Percentiles rank a stretch among this genome's conserved stretches.
Conservation (phyloP, 2,797 vertebrate genomes). For the Mus minutoides region DNA sequence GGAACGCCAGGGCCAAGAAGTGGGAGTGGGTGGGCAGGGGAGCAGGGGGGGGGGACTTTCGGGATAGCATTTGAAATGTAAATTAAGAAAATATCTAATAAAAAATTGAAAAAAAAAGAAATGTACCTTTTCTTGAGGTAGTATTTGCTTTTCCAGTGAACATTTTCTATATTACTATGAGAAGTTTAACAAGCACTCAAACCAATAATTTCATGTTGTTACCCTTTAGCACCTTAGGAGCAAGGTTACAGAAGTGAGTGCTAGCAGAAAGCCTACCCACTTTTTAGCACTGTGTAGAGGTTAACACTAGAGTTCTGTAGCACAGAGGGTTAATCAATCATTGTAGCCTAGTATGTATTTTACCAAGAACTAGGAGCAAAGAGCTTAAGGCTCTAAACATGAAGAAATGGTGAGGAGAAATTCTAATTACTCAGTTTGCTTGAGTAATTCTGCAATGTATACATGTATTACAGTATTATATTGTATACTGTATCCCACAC, state of each 20-base stretch:
- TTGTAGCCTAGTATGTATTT: background rate
- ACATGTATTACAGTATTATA: background rate
- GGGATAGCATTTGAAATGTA: no score
- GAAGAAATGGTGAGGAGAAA: background rate
- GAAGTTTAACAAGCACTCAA: background rate
- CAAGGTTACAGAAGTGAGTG: constrained; percentile 21
- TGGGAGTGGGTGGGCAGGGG: no score
- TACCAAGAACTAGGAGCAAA: background rate
- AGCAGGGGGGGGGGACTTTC: no score
- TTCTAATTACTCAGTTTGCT: background rate
- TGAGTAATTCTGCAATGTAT: background rate
- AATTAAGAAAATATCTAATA: no score
- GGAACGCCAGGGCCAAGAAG: no score
- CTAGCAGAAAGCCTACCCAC: background rate
- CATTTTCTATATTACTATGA: constrained; percentile 47
- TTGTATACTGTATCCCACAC: background rate
- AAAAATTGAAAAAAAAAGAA: no score
- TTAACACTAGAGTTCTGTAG: background rate
- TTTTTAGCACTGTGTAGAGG: background rate
- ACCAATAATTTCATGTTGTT: constrained; percentile 21
- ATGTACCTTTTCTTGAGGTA: constrained; percentile 8
- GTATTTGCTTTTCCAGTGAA: constrained; percentile 12
- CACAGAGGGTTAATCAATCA: background rate
- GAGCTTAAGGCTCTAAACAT: background rate
- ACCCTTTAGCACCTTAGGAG: constrained; percentile 7